Base-by-base conservation (phyloP, 2,888 invertebrate genomes). In the Eilema griseolum region DNA sequence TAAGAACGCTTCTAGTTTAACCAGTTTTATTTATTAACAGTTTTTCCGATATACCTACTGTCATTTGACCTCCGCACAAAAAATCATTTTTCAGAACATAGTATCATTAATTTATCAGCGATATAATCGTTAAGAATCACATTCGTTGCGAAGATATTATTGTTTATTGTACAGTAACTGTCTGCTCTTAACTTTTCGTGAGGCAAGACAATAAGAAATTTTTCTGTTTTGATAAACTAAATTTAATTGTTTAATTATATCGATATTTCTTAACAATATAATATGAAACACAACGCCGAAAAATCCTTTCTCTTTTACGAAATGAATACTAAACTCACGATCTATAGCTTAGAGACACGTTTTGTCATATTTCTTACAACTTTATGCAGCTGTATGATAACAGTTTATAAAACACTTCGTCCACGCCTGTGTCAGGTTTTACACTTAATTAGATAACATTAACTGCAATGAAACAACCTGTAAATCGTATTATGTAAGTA, bases 321-420 rank as follows among this genome's bases (percentile, higher is more conserved):
- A 75, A 33, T 66, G 10, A 56, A 23, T 62, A 28, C 14, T 61
- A 52, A 61, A 37, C 76, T 52, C 16, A 46, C 37, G 37, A 46
- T 63, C 41, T 26, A 16, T 24, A 23, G 33, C 61, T 23, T 14
- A 24, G 16, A 37, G 23, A 33, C 61, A 33, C 61, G 33, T 33
- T n/a, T 23, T 33, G 52, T 52, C 52, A 20, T 46, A 46, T 20
- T 46, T 46, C 46, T 46, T 20, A 1, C 52, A n/a, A 52, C n/a
- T 52, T 52, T n/a, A 52, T n/a, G n/a, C n/a, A n/a, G 16, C n/a
- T 52, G 8, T 52, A 41, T 46, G 3, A 16, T 41, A 46, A 46
- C 4, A 46, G 5, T 46, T 46, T 20, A 46, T 46, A 0, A 46
- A 46, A 20, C 46, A 46, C 16, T 16, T 16, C 5, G 2, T 16